These are phyloP conservation scores for Australoheros scitulus DNA, from an alignment of 2,113 vertebrate species.

Conservation along the genomic window DNA sequence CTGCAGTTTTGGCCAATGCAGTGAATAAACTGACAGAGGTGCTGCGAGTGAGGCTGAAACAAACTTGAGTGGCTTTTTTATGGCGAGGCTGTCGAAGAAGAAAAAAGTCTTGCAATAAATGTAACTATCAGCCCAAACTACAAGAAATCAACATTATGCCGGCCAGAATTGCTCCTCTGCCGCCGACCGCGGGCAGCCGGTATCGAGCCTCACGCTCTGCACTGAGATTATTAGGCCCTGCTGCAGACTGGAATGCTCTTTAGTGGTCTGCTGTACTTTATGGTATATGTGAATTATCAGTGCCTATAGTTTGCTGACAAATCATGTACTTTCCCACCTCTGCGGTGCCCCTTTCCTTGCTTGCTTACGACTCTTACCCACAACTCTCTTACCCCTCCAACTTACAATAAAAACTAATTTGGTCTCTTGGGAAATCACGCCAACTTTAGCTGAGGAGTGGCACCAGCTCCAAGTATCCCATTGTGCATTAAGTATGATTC, in stretches of 20 bases:
- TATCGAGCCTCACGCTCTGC: slow-evolving; percentile 19
- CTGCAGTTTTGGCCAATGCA: neutral
- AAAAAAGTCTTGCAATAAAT: slow-evolving; percentile 17
- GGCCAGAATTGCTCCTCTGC: slow-evolving; percentile 34
- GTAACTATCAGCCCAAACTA: slow-evolving; percentile 17
- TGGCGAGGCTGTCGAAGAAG: neutral
- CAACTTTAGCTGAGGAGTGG: slow-evolving; percentile 50
- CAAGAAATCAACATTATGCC: slow-evolving; percentile 29
- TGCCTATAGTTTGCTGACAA: slow-evolving; percentile 67
- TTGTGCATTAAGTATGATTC: slow-evolving; percentile 41
- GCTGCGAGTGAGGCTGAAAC: neutral
- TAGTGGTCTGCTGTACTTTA: slow-evolving; percentile 39
- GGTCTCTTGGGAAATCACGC: slow-evolving; percentile 62
- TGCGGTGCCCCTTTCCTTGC: slow-evolving; percentile 30
- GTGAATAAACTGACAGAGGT: neutral
- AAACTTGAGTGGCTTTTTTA: neutral
- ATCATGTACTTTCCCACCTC: slow-evolving; percentile 55
- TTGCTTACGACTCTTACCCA: slow-evolving; percentile 32
- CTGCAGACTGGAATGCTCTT: slow-evolving; percentile 34
- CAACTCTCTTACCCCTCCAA: slow-evolving; percentile 39
- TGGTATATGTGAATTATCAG: slow-evolving; percentile 31
- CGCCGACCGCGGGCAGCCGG: slow-evolving; percentile 14
- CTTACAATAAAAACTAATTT: slow-evolving; percentile 71
- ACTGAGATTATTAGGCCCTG: slow-evolving; percentile 31
- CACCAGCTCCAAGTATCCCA: slow-evolving; percentile 54